Conservation (phyloP, 1,140 invertebrate species). For the Procambarus clarkii region DNA sequence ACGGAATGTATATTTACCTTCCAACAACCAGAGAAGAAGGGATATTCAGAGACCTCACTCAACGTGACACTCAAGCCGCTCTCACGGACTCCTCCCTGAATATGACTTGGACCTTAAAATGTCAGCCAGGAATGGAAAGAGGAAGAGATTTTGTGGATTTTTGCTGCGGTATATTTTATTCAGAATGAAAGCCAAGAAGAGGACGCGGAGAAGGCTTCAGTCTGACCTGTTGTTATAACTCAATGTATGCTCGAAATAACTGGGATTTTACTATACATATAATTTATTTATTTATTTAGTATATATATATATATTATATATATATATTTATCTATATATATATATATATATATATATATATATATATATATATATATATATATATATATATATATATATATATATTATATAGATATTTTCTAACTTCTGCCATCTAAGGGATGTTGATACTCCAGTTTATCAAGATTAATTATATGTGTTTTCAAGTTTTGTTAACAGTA, state of each 20-base stretch:
- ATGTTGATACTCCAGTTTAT: no score
- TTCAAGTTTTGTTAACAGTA: no score
- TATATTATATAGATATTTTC: no score
- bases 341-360: no score
- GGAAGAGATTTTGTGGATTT: neutral
- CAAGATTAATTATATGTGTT: no score
- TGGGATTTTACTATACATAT: no score
- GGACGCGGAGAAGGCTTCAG: neutral
- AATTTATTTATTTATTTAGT: no score
- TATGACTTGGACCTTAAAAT: neutral
- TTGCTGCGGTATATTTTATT: neutral
- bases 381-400: no score
- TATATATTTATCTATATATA: no score
- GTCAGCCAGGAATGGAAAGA: neutral
- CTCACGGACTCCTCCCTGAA: neutral
- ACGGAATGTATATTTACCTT: constrained; percentile 5
- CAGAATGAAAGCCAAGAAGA: neutral
- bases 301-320: no score
- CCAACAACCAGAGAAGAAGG: neutral
- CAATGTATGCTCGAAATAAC: neutral
- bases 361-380: no score
- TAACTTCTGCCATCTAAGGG: no score
- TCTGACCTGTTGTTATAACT: neutral
- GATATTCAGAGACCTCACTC: neutral
- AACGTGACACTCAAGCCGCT: neutral